Evolutionary conservation across 2,888 invertebrate species (phyloP).

Genomic region (Gibbula magus): DNA sequence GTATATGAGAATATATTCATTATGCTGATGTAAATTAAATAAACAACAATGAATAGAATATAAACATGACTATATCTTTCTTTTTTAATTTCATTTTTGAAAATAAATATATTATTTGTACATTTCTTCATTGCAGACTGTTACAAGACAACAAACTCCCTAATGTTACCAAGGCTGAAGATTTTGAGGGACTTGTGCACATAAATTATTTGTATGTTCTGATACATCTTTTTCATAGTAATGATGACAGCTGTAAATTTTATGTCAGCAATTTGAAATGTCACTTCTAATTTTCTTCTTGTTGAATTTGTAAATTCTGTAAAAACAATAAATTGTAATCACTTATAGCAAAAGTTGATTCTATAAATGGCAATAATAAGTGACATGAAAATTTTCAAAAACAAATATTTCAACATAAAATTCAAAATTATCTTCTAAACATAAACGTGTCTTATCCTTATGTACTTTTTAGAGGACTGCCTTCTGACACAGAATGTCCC

Average conservation of each 20-base stretch:
- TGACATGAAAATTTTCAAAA: too few species aligned
- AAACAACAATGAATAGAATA: not conserved
- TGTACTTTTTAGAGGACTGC: conserved; percentile 45
- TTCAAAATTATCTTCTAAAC: too few species aligned
- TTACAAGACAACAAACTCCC: conserved; percentile 49
- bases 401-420: too few species aligned
- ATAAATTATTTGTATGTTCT: conserved; percentile 52
- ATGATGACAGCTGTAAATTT: not conserved
- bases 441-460: too few species aligned
- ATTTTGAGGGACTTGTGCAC: conserved; percentile 48
- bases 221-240: too few species aligned
- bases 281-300: not conserved
- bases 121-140: conserved; percentile 44
- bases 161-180: conserved; percentile 29
- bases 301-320: too few species aligned
- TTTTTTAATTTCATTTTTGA: not conserved
- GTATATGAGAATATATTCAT: too few species aligned
- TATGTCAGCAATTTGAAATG: not conserved
- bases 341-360: too few species aligned
- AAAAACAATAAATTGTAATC: too few species aligned
- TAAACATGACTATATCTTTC: not conserved
- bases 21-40: not conserved
- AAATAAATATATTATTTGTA: not conserved
- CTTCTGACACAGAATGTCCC: conserved; percentile 46
- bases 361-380: too few species aligned